phyloP scores from a whole-genome alignment of 30 jellyfish, hydroid and myxozoan genomes.

The Chrysaora quinquecirrha region DNA sequence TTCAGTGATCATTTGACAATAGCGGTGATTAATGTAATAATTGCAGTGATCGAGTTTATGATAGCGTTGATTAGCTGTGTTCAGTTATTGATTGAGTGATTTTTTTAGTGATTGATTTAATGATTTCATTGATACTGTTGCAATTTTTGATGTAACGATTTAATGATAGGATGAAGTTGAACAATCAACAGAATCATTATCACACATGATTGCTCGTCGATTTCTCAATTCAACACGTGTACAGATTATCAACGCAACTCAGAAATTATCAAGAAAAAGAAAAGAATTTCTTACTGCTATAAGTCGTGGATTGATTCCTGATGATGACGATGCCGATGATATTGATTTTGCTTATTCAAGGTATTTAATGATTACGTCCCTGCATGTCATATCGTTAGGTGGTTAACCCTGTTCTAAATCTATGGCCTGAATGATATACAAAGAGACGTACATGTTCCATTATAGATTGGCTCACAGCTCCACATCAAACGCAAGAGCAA shows the following conservation, averaged over 20 bases:
- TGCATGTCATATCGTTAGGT: background rate
- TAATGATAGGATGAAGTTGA: constrained; percentile 70
- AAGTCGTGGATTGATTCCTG: constrained; percentile 75
- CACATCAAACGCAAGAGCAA: too few species aligned
- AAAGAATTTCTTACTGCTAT: constrained; percentile 64
- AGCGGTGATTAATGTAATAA: too few species aligned
- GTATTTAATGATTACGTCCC: background rate
- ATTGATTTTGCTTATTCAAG: background rate
- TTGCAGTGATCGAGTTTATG: too few species aligned
- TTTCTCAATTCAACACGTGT: constrained; percentile 61
- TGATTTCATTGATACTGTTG: too few species aligned
- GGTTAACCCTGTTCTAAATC: background rate
- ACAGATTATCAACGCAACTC: constrained; percentile 61
- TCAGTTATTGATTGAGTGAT: too few species aligned
- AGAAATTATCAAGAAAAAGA: constrained; percentile 46
- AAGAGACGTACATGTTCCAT: background rate
- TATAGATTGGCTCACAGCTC: background rate
- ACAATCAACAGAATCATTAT: constrained; percentile 67
- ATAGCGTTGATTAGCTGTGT: too few species aligned
- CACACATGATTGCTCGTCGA: constrained; percentile 76
- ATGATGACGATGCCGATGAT: constrained; percentile 32
- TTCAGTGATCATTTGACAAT: too few species aligned
- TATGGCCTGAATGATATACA: background rate
- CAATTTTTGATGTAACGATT: too few species aligned
- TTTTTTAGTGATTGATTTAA: too few species aligned